Conservation (phyloP, 2,113 vertebrate species). For the Sigmodon hispidus region DNA sequence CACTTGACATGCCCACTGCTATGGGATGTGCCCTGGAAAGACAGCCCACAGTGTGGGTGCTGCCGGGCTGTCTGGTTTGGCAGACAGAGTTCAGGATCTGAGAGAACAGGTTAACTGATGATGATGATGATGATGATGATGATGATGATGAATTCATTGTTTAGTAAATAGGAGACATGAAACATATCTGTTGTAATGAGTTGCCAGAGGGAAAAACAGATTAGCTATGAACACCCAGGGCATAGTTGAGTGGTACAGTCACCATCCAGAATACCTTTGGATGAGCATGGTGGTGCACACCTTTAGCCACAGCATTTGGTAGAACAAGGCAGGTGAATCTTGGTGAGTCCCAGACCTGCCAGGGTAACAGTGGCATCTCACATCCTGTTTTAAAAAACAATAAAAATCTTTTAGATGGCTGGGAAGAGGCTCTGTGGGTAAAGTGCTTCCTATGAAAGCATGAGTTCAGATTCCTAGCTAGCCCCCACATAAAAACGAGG, state of each 20-base stretch:
- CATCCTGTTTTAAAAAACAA: background rate
- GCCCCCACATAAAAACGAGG: background rate
- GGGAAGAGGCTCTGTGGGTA: background rate
- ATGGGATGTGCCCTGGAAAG: background rate
- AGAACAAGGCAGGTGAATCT: too few species aligned
- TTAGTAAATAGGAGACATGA: background rate
- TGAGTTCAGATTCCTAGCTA: background rate
- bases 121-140: background rate
- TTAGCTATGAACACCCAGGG: background rate
- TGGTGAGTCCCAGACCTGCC: background rate
- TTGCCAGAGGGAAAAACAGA: background rate
- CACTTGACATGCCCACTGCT: background rate
- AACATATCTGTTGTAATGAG: background rate
- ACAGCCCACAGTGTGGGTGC: background rate
- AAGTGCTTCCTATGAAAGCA: background rate
- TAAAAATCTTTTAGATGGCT: background rate
- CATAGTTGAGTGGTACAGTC: background rate
- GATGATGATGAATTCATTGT: background rate
- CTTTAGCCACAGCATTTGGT: background rate
- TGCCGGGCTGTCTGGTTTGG: background rate
- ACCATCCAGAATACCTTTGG: background rate
- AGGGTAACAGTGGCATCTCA: too few species aligned
- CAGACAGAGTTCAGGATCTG: background rate
- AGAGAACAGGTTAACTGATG: background rate
- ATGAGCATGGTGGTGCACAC: background rate